These are phyloP conservation scores for Sorex araneus DNA, from an alignment of 2,113 vertebrate species.

Conservation along the genomic window DNA sequence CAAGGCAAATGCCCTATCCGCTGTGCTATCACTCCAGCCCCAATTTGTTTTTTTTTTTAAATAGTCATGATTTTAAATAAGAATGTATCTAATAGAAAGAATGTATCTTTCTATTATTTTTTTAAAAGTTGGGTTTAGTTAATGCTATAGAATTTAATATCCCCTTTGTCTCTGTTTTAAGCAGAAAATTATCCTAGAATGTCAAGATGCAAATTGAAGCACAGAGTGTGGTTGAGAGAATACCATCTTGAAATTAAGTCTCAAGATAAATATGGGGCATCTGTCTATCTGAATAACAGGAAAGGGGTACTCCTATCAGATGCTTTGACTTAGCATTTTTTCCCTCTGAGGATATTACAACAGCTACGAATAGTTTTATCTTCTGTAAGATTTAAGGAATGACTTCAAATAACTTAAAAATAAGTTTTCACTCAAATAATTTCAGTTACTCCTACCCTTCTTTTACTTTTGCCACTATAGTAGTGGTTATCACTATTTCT, in stretches of 20 bases:
- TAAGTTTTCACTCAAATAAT: neutral
- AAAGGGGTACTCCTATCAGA: conserved; percentile 25
- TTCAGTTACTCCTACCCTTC: neutral
- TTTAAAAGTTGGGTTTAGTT: neutral
- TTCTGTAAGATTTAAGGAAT: neutral
- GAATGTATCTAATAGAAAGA: too few species aligned
- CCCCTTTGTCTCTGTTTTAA: neutral
- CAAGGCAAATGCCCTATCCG: too few species aligned
- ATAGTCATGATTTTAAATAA: too few species aligned
- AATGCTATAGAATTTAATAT: neutral
- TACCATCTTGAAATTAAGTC: neutral
- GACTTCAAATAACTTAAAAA: conserved; percentile 29
- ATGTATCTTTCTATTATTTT: conserved; percentile 6
- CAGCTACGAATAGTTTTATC: neutral
- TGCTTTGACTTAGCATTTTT: conserved; percentile 9
- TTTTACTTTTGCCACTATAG: neutral
- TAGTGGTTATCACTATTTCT: neutral
- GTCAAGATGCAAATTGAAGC: conserved; percentile 19
- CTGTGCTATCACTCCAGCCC: too few species aligned
- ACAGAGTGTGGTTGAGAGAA: neutral
- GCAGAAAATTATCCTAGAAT: neutral
- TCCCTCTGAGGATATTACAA: conserved; percentile 26
- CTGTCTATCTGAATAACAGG: conserved; percentile 27
- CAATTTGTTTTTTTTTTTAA: too few species aligned
- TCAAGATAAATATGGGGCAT: conserved; percentile 20